Base-by-base conservation (phyloP, 2,113 vertebrate species). In the Lagopus leucura region DNA sequence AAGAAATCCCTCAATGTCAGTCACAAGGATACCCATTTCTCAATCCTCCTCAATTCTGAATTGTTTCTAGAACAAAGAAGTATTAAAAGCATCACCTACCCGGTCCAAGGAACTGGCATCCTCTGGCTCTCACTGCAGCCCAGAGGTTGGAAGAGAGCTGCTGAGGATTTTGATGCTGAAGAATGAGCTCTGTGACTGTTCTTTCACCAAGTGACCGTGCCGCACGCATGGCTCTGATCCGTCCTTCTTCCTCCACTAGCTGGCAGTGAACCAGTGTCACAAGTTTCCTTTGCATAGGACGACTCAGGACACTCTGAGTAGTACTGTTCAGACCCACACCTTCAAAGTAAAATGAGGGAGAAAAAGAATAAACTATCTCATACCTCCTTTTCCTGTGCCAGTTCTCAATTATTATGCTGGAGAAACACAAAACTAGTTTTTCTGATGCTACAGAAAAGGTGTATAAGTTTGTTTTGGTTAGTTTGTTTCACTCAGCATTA, bases 61-160 rank as follows among this genome's bases (percentile, higher is more conserved):
- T 0, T 13, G 17, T 11, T 77, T 42, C 28, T 32, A 63, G 19
- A 24, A 10, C 2, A 58, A 66, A 94, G 47, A 5, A 78, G 4
- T 3, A 18, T 4, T 8, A 13, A 27, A 15, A 11, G 63, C 7
- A 34, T 15, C 67, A 89, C 69, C 28, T 98, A 99, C 99, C 99
- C 97, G 99, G 99, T 57, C 99, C 99, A n/a, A 99, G 98, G 95
- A 99, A 99, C 97, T 99, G 99, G 96, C 99, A 99, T 25, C 99
- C 99, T 54, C 99, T 98, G 70, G 99, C 99, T 83, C 99, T 98
- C 54, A 99, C 99, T 19, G 99, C 99, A 72, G 99, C 99, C 99
- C 99, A 99, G 70, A 99, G 98, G 89, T 99, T 99, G 60, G 99
- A 99, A n/a, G 99, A 99, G 64, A 99, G 99, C 82, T 99, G 99